These are phyloP conservation scores for Rhagophthalmus giganteus DNA, from an alignment of 2,888 invertebrate genomes.

Conservation along the genomic window DNA sequence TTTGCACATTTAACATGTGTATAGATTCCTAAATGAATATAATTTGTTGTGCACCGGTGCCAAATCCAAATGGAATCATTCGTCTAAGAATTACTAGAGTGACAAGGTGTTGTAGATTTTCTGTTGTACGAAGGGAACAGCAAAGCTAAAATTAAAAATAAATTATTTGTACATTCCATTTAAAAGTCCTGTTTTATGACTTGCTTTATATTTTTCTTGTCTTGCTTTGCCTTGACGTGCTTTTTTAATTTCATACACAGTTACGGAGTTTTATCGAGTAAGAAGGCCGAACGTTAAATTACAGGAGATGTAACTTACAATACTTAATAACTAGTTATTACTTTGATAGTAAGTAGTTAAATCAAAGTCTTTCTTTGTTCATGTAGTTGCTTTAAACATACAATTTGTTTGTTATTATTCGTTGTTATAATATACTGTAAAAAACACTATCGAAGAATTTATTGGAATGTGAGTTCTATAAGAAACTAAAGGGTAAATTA, in stretches of 20 bases:
- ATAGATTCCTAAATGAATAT: conserved; percentile 18
- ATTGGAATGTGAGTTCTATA: neutral
- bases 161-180: conserved; percentile 83
- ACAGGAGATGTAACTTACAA: conserved; percentile 11
- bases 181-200: conserved; percentile 59
- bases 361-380: conserved; percentile 23
- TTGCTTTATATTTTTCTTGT: conserved; percentile 58
- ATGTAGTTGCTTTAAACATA: conserved; percentile 29
- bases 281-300: conserved; percentile 19
- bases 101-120: conserved; percentile 35
- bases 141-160: conserved; percentile 61
- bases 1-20: conserved; percentile 9
- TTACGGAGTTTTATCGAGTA: neutral
- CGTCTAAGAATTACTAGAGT: conserved; percentile 15
- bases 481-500: no score
- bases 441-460: neutral
- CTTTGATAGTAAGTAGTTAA: no score
- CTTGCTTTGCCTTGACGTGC: conserved; percentile 58
- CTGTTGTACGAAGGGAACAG: conserved; percentile 62
- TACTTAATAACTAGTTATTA: conserved; percentile 5
- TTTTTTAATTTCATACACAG: conserved; percentile 12
- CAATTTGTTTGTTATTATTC: conserved; percentile 30
- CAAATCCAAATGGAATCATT: conserved; percentile 9
- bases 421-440: neutral
- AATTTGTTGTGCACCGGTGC: conserved; percentile 6